Base-by-base conservation (phyloP, 1,140 invertebrate genomes). In the Oryzaephilus surinamensis region DNA sequence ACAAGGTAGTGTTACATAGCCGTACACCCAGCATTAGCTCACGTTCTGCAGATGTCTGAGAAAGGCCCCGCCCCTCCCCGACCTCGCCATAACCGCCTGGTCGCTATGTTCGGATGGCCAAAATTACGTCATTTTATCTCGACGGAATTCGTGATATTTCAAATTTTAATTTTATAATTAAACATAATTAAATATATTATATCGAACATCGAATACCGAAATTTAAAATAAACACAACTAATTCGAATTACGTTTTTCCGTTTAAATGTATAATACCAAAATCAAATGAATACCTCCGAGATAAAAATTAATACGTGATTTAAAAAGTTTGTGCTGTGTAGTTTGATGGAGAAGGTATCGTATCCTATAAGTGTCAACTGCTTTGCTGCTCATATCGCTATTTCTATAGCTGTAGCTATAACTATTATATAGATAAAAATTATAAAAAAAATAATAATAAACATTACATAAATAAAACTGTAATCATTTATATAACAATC, bases 1-100 rank as follows among this genome's bases (percentile, higher is more conserved):
- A 87, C 67, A 82, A 83, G 60, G 86, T 91, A 55, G 85, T 91
- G 60, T 83, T 91, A 58, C 84, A 86, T 65, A 84, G 79, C 59
- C 76, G 81, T 54, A 88, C 83, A 58, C 80, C 82, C 44, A 85
- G 81, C 58, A 73, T 81, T 51, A 81, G 80, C 48, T 85, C 82
- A 52, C 71, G 75, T 50, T 78, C 78, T 45, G 81, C 81, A 53
- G 81, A 87, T 65, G 82, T 85, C 68, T 87, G 80, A 84, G 70
- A 68, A 60, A 61, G 67, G 71, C 65, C 69, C 65, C 66, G 66
- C 65, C 70, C 72, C 66, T 70, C 70, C 64, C 67, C 49, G 44
- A 50, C 46, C 46, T 38, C 50, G 45, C 48, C 47, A 50, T 61
- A 58, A n/a, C n/a, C n/a, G 54, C 46, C 31, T 28, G 43, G 39